A percentile compares a stretch with the other conserved stretches of the same genome.
phyloP scores from a whole-genome alignment of 1,140 invertebrate species.

The Agrypnia vestita region DNA sequence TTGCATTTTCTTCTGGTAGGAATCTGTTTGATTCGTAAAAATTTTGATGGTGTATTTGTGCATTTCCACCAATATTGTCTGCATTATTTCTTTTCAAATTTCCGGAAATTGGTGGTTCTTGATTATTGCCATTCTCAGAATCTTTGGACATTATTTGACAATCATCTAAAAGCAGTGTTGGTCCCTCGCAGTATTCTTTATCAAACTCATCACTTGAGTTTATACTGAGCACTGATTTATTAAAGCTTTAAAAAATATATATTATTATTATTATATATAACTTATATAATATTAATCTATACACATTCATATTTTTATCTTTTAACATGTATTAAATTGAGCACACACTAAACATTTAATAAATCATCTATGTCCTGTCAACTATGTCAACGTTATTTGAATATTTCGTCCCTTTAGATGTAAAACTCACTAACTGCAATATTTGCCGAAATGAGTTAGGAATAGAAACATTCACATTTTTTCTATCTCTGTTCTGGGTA shows the following conservation, averaged over 20 bases:
- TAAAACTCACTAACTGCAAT: no score
- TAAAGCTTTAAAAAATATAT: constrained; percentile 32
- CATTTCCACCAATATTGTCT: background rate
- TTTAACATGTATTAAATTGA: no score
- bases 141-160: background rate
- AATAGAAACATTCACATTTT: no score
- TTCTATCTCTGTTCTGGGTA: no score
- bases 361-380: no score
- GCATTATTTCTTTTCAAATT: background rate
- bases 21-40: background rate
- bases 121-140: background rate
- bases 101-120: constrained; percentile 11
- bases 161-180: constrained; percentile 2
- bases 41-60: background rate
- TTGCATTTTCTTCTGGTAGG: background rate
- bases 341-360: no score
- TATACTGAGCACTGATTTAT: constrained; percentile 39
- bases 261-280: no score
- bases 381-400: no score
- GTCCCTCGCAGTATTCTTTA: constrained; percentile 29
- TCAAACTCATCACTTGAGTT: constrained; percentile 21
- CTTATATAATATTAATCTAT: no score
- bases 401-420: no score
- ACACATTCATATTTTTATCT: no score
- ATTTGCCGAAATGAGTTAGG: no score